These are phyloP conservation scores for Eufriesea mexicana DNA, from an alignment of 1,140 invertebrate genomes.

Conservation along the genomic window DNA sequence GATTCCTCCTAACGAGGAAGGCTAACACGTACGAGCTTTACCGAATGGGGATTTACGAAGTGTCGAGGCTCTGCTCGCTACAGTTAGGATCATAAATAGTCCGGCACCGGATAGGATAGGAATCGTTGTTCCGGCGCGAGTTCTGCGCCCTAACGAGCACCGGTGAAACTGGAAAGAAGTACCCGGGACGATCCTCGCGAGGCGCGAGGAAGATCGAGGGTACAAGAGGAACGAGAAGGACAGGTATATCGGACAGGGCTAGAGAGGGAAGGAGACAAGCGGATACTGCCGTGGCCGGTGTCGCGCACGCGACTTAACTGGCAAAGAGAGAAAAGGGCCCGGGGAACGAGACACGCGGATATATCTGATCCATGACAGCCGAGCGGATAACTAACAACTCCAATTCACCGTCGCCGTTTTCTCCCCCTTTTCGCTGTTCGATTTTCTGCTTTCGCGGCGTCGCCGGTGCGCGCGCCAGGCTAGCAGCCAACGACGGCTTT, in stretches of 20 bases:
- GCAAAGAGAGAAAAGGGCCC: conserved; percentile 26
- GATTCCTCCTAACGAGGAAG: conserved; percentile 35
- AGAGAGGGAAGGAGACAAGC: neutral
- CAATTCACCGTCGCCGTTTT: conserved; percentile 36
- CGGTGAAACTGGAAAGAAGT: conserved; percentile 38
- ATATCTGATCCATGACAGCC: conserved; percentile 43
- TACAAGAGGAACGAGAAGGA: neutral
- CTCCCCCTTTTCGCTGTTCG: neutral
- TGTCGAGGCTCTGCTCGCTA: conserved; percentile 12
- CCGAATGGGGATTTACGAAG: conserved; percentile 35
- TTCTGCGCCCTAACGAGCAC: conserved; percentile 27
- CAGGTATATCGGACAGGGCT: too few relatives aligned
- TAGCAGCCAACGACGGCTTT: conserved; percentile 59
- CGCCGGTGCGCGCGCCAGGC: conserved; percentile 9
- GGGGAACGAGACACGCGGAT: conserved; percentile 25
- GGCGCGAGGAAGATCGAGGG: conserved; percentile 33
- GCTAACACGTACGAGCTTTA: neutral
- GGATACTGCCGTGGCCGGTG: neutral
- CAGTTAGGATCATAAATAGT: conserved; percentile 46
- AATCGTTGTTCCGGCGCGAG: conserved; percentile 44
- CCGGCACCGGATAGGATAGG: conserved; percentile 7
- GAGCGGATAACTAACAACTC: conserved; percentile 41
- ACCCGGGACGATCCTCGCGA: neutral
- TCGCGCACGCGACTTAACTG: conserved; percentile 50
- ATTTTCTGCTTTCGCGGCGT: conserved; percentile 22